Evolutionary conservation across 2,113 vertebrate genomes (phyloP), one percentile per base, ranked within the genome.

Genomic region (Zosterops hypoxanthus): DNA sequence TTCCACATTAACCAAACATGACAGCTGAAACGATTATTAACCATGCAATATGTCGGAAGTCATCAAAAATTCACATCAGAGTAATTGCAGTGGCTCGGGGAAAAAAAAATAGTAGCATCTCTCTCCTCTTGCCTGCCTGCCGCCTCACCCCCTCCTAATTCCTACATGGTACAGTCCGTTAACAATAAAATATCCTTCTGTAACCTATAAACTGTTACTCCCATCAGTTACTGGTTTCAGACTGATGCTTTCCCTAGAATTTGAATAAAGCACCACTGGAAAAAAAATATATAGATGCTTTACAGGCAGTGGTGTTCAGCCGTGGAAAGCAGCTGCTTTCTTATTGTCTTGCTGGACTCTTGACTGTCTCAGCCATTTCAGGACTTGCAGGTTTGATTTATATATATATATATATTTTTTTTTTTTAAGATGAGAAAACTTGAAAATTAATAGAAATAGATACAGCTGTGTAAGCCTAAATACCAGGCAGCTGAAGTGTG

Each of bases 121-220:
- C 96, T 98, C 97, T 97, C 86, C 97, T 91, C 96, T 98, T 94
- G 95, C 98, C 97, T 97, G 92, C 92, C 93, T 97, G 78, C 95
- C 8, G 28, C 95, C 95, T 97, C 97, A 95, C 98, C 98, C 94
- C 91, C 90, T 94, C 98, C 98, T 85, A 92, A 76, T 86, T 88
- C 97, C 96, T 95, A 99, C 98, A 99, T 99, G 99, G 99, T 99
- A 99, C 97, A 86, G 97, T 98, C 99, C 98, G 94, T 98, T 99
- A 98, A 99, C 99, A 99, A 99, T 99, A 99, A 99, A 98, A 99
- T 98, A 98, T 98, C 98, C 98, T 98, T 98, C 98, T 98, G 98
- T 98, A 98, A 98, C 98, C 98, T 98, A 98, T 98, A 98, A 98
- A 98, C 98, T 98, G 98, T 99, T 98, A 98, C 98, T 98, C 98